phyloP scores from a whole-genome alignment of 2,113 vertebrate genomes.

The Craseonycteris thonglongyai region DNA sequence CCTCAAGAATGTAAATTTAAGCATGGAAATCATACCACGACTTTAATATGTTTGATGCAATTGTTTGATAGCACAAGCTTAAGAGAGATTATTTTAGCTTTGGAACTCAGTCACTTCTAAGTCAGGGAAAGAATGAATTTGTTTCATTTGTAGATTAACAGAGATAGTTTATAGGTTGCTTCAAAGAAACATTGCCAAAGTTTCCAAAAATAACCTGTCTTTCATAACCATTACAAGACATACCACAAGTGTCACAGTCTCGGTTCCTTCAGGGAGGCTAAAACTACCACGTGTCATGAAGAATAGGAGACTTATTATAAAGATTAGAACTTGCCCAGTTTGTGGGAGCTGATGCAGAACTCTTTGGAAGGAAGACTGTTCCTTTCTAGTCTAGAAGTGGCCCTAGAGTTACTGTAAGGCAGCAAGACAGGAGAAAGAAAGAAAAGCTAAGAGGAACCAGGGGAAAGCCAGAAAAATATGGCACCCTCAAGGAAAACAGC shows the following conservation, averaged over 20 bases:
- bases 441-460: neutral
- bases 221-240: neutral
- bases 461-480: neutral
- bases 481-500: neutral
- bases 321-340: neutral
- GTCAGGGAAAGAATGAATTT: neutral
- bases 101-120: conserved; percentile 17
- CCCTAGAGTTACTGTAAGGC: neutral
- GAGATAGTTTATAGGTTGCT: neutral
- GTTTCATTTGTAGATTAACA: neutral
- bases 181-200: neutral
- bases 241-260: neutral
- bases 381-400: neutral
- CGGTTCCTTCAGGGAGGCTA: neutral
- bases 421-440: neutral
- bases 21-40: conserved; percentile 24
- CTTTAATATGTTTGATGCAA: conserved; percentile 17
- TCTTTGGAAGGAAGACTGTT: neutral
- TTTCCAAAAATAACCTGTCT: neutral
- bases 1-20: conserved; percentile 59
- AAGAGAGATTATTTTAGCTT: neutral
- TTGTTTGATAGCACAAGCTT: neutral
- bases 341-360: neutral
- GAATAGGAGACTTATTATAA: neutral
- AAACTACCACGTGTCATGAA: neutral